phyloP scores from a whole-genome alignment of 2,113 vertebrate genomes.

The Urocitellus parryii region DNA sequence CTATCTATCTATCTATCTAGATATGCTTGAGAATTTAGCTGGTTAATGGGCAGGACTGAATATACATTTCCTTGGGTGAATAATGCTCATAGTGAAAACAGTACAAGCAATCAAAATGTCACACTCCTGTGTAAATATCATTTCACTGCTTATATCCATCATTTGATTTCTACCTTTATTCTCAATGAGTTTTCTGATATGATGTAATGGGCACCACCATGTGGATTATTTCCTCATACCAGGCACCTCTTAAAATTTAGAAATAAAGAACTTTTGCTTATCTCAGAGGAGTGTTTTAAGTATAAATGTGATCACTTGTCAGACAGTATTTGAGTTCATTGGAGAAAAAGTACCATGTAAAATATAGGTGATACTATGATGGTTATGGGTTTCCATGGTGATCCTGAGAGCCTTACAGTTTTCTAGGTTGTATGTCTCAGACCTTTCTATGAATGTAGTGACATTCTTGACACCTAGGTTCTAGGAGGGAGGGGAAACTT shows the following conservation, averaged over 20 bases:
- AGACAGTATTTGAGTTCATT: background rate
- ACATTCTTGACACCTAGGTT: background rate
- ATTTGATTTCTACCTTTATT: constrained; percentile 39
- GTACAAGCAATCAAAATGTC: constrained; percentile 17
- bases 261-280: constrained; percentile 35
- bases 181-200: constrained; percentile 15
- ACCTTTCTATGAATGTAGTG: background rate
- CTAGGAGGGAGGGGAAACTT: fast-evolving
- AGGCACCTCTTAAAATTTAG: background rate
- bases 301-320: constrained; percentile 31
- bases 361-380: background rate
- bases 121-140: constrained; percentile 20
- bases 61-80: background rate
- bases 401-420: background rate
- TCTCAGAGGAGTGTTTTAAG: background rate
- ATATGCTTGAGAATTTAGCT: background rate
- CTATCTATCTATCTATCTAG: background rate
- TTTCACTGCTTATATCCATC: background rate
- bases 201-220: constrained; percentile 1
- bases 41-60: background rate
- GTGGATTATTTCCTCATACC: background rate
- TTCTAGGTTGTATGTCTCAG: too few species aligned
- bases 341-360: background rate
- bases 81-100: background rate
- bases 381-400: background rate